Base-by-base conservation (phyloP, 2,797 vertebrate genomes). In the Argyrosomus regius region DNA sequence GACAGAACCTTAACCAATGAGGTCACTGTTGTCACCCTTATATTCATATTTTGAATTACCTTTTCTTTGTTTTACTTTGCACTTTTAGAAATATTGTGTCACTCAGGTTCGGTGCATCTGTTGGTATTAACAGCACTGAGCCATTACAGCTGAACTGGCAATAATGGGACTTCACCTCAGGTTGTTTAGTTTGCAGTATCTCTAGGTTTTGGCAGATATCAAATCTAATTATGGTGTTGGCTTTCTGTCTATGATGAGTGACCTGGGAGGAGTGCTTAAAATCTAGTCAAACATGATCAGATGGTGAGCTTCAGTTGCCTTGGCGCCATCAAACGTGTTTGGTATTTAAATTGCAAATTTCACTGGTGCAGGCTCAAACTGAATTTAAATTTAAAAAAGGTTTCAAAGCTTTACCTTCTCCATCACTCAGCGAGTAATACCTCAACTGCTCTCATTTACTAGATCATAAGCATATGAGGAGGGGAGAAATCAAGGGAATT, bases 221-320 rank as follows among this genome's bases (percentile, higher is more conserved):
- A 80, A 88, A 85, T 84, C 54, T 75, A 87, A 88, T 88, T 87
- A 91, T 65, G 57, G 46, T 70, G 41, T 78, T 83, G 74, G 81
- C 60, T 74, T 49, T 72, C 62, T 68, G 53, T 52, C 60, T 75
- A 3, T 45, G 85, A 86, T 90, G 86, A 91, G 88, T 24, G 28
- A 72, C 82, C 62, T 65, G 59, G 20, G 75, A 84, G 59, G 59
- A 76, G 52, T 22, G 49, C 83, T 76, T 77, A 75, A 88, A 77
- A 60, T n/a, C 39, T 7, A 49, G 64, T 76, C 80, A 60, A 52
- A 68, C 26, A 28, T 63, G 71, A 85, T 82, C 77, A 78, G 74
- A 81, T 69, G 59, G 26, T 6, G 59, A 69, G 77, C 57, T 67
- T 54, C 53, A 62, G 59, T 56, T 0, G 45, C 45, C 49, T 78